phyloP scores from a whole-genome alignment of 2,888 invertebrate genomes.

The Ptycholaimellus sp. region DNA sequence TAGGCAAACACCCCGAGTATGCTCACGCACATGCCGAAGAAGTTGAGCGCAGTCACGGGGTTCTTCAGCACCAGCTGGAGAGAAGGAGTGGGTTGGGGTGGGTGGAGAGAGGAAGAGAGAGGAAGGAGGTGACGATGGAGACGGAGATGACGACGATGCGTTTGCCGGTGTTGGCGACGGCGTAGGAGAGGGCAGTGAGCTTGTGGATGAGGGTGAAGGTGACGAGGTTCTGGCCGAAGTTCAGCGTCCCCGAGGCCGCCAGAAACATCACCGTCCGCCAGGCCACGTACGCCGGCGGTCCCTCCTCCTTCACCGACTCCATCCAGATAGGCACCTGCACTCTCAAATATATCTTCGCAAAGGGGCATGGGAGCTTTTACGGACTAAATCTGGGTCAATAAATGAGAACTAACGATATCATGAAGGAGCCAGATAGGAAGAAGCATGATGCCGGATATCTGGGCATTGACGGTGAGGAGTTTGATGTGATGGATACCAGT shows the following conservation, averaged over 20 bases:
- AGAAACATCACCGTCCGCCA: too few species aligned
- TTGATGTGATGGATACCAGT: slow-evolving; percentile 69
- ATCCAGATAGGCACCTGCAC: too few species aligned
- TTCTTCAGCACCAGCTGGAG: too few species aligned
- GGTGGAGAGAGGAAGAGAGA: too few species aligned
- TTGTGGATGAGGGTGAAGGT: slow-evolving; percentile 69
- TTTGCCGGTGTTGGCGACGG: slow-evolving; percentile 81
- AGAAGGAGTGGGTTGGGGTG: too few species aligned
- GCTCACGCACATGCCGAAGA: slow-evolving; percentile 68
- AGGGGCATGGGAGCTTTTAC: too few species aligned
- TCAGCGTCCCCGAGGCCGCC: slow-evolving; percentile 43
- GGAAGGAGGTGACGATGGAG: slow-evolving; percentile 56
- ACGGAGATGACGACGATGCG: slow-evolving; percentile 61
- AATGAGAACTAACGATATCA: too few species aligned
- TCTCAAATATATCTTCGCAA: too few species aligned
- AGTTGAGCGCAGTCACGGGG: slow-evolving; percentile 61
- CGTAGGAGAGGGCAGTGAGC: slow-evolving; percentile 78
- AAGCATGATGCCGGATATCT: slow-evolving; percentile 17
- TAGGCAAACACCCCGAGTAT: slow-evolving; percentile 67
- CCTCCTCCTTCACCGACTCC: too few species aligned
- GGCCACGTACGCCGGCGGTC: too few species aligned
- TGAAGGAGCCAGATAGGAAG: neutral
- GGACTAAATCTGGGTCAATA: too few species aligned
- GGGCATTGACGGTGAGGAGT: slow-evolving; percentile 51
- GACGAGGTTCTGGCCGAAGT: slow-evolving; percentile 77